Percentiles rank a stretch among this genome's conserved stretches.
Evolutionary conservation across 2,888 invertebrate genomes (phyloP).

Genomic region (Timema podura): DNA sequence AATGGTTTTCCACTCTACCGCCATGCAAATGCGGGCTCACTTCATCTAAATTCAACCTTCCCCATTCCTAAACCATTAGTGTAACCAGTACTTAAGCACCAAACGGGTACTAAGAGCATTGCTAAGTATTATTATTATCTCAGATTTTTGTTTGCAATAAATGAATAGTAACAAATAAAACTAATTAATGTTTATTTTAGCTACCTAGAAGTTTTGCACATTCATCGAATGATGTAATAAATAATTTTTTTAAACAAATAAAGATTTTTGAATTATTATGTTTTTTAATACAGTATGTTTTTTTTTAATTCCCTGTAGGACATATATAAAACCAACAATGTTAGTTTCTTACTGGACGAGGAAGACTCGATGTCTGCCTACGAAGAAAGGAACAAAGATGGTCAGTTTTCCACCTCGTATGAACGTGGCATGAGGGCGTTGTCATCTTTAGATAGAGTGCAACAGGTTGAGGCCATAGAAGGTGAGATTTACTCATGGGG

Average conservation of each 20-base stretch:
- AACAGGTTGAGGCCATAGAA: constrained; percentile 77
- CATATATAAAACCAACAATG: constrained; percentile 65
- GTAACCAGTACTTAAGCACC: too few relatives aligned
- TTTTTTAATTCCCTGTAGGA: constrained; percentile 41
- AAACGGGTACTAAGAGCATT: too few relatives aligned
- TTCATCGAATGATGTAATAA: too few relatives aligned
- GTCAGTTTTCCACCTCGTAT: constrained; percentile 52
- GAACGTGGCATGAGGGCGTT: constrained; percentile 75
- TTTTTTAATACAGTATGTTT: constrained; percentile 6
- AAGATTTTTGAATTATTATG: not conserved
- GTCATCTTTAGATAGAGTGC: constrained; percentile 70
- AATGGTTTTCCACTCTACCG: too few relatives aligned
- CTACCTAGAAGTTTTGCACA: too few relatives aligned
- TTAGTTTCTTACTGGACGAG: constrained; percentile 70
- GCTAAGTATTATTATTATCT: not conserved
- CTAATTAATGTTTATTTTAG: too few relatives aligned
- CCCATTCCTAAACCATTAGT: too few relatives aligned
- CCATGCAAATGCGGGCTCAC: too few relatives aligned
- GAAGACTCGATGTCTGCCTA: constrained; percentile 82
- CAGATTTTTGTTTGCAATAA: not conserved
- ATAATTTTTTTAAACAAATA: too few relatives aligned
- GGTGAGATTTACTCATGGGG: constrained; percentile 42
- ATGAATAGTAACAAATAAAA: too few relatives aligned
- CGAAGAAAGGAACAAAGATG: constrained; percentile 66
- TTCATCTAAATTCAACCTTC: too few relatives aligned